Conservation (phyloP, 2,888 invertebrate species). For the Tupiocoris notatus region DNA sequence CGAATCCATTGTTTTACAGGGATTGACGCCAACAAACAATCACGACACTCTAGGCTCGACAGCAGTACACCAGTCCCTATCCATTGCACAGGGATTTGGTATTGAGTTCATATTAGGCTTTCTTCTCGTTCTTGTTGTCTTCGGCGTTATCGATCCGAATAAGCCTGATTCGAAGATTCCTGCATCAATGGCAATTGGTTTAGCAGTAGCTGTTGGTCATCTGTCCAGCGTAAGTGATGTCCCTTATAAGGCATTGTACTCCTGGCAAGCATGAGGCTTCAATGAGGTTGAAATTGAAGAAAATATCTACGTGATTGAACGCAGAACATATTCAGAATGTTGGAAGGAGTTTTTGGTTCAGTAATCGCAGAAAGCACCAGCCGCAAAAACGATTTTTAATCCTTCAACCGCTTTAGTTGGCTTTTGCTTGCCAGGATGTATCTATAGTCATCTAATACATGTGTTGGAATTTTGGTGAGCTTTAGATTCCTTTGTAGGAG, state of each 20-base stretch:
- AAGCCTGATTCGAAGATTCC: conserved; percentile 76
- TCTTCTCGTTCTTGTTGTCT: conserved; percentile 84
- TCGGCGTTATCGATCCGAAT: conserved; percentile 79
- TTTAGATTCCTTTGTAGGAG: too few species aligned
- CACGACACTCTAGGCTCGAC: conserved; percentile 71
- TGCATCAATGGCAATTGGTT: conserved; percentile 83
- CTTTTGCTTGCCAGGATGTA: too few species aligned
- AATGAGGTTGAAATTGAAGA: too few species aligned
- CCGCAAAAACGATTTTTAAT: too few species aligned
- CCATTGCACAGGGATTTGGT: conserved; percentile 77
- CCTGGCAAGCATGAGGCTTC: background rate
- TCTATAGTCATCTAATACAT: too few species aligned
- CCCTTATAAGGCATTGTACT: conserved; percentile 61
- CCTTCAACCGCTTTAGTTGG: too few species aligned
- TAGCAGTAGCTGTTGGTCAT: conserved; percentile 79
- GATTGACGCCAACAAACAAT: conserved; percentile 63
- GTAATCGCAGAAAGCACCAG: background rate
- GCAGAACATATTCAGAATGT: too few species aligned
- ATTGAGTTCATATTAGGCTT: conserved; percentile 89
- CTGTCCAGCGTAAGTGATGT: too few species aligned
- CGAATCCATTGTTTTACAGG: too few species aligned
- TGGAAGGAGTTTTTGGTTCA: too few species aligned
- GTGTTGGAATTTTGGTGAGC: too few species aligned
- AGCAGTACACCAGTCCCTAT: conserved; percentile 61
- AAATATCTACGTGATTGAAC: too few species aligned